Evolutionary conservation across 2,113 vertebrate species (phyloP).

Genomic region (Vimba vimba): DNA sequence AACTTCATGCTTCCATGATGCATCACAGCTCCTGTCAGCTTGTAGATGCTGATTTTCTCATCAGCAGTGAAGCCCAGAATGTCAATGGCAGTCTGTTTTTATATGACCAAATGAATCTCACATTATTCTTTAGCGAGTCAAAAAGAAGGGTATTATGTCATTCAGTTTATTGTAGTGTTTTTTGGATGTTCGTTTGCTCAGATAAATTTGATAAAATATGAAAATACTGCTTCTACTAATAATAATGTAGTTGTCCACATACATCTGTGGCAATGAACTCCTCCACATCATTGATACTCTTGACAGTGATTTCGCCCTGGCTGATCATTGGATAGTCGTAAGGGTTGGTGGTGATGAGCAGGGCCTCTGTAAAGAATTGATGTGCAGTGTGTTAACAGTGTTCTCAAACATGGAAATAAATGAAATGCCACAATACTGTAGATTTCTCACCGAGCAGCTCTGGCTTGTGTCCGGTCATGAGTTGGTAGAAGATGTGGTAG

Average conservation of each 20-base stretch:
- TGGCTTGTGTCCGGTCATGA: conserved; percentile 76
- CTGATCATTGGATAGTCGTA: conserved; percentile 82
- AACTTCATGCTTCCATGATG: conserved; percentile 85
- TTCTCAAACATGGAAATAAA: not conserved
- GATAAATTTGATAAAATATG: not conserved
- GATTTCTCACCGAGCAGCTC: conserved; percentile 69
- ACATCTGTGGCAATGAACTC: conserved; percentile 17
- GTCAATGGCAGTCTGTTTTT: conserved; percentile 73
- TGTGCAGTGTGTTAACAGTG: not conserved
- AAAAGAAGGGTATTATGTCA: not conserved
- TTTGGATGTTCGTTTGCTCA: not conserved
- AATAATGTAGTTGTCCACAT: not conserved
- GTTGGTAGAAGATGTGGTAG: conserved; percentile 78
- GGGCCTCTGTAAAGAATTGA: conserved; percentile 60
- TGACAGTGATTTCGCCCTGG: conserved; percentile 9
- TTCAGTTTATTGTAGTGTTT: not conserved
- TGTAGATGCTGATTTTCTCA: conserved; percentile 83
- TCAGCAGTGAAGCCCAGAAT: conserved; percentile 82
- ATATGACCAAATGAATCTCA: not conserved
- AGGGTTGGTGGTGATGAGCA: conserved; percentile 88
- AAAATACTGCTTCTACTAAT: not conserved
- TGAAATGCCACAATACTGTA: not conserved
- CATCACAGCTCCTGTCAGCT: conserved; percentile 87
- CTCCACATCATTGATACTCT: not conserved
- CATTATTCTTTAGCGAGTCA: not conserved